Conservation (phyloP, 2,797 vertebrate genomes). For the Kryptopterus vitreolus region DNA sequence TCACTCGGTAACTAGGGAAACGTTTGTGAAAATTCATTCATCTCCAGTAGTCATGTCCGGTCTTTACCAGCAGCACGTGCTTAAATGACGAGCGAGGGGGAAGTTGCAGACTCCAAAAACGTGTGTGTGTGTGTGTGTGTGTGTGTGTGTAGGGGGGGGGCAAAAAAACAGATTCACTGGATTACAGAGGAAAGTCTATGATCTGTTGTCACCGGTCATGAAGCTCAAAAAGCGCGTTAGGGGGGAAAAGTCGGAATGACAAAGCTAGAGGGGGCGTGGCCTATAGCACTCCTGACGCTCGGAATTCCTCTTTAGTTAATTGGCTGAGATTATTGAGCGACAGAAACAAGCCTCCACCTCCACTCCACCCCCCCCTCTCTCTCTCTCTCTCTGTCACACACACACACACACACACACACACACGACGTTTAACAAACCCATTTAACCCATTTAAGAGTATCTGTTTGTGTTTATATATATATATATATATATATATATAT, state of each 20-base stretch:
- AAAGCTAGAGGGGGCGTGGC: slow-evolving; percentile 39
- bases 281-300: slow-evolving; percentile 31
- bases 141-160: too few species aligned
- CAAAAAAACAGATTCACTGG: not conserved
- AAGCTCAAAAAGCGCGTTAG: not conserved
- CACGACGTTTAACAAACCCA: not conserved
- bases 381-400: not conserved
- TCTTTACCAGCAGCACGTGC: not conserved
- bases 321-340: slow-evolving; percentile 54
- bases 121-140: too few species aligned
- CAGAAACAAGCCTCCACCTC: slow-evolving; percentile 29
- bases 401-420: not conserved
- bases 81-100: not conserved
- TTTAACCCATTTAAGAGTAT: slow-evolving; percentile 12
- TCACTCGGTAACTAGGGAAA: not conserved
- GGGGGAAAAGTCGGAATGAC: slow-evolving; percentile 10
- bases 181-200: not conserved
- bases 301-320: slow-evolving; percentile 45
- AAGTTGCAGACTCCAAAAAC: not conserved
- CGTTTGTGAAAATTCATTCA: slow-evolving; percentile 9
- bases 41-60: not conserved
- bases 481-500: too few species aligned
- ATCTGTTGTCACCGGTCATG: not conserved
- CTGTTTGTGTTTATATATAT: not conserved
- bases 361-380: not conserved